Conservation (phyloP, 2,888 invertebrate genomes). For the Microctonus brassicae region DNA sequence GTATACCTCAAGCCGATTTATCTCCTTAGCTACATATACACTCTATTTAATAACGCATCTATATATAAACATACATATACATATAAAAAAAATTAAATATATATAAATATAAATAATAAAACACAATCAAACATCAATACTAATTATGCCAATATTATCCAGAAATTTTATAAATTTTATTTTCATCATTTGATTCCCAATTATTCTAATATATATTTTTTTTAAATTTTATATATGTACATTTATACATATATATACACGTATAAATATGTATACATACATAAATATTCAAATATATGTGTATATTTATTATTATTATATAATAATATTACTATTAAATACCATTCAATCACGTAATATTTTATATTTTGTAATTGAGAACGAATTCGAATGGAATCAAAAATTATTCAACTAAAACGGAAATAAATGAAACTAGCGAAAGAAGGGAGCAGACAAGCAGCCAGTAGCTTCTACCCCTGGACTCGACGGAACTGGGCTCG, state of each 20-base stretch:
- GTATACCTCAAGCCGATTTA: conserved; percentile 10
- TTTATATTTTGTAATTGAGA: conserved; percentile 47
- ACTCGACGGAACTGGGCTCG: conserved; percentile 71
- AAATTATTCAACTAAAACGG: conserved; percentile 63
- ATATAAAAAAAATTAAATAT: too few relatives aligned
- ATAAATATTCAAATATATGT: conserved; percentile 9
- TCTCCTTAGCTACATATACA: conserved; percentile 16
- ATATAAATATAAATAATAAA: neutral
- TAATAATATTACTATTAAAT: conserved; percentile 20
- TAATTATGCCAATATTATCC: too few relatives aligned
- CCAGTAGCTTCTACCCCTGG: conserved; percentile 74
- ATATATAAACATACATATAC: conserved; percentile 1
- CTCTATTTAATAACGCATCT: conserved; percentile 26
- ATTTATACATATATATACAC: neutral
- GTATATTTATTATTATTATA: conserved; percentile 12
- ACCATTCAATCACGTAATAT: conserved; percentile 25
- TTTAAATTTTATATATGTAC: too few relatives aligned
- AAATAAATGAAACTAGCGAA: conserved; percentile 69
- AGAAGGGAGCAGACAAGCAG: conserved; percentile 73
- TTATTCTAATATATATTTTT: too few relatives aligned
- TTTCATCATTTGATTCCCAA: too few relatives aligned
- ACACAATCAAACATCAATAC: too few relatives aligned
- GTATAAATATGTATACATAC: neutral
- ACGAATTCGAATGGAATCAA: conserved; percentile 63
- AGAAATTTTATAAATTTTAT: too few relatives aligned